These are phyloP conservation scores for Caenorhabditis panamensis DNA, from an alignment of 2,888 invertebrate species.

Conservation along the genomic window DNA sequence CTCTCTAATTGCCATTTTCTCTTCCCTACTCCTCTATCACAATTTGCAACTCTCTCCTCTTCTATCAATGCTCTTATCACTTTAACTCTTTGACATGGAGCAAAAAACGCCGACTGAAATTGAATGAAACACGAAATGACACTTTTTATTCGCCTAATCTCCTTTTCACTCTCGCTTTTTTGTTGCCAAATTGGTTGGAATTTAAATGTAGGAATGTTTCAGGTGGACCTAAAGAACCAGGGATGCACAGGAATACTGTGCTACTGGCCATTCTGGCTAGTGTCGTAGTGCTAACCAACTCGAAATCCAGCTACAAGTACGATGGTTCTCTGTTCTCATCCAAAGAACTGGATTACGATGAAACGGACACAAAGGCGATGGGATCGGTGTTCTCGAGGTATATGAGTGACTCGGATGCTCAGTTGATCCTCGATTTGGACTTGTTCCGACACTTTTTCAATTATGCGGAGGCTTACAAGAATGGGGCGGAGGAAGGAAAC, in stretches of 20 bases:
- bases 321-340: slow-evolving; percentile 59
- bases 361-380: slow-evolving; percentile 53
- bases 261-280: background rate
- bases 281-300: slow-evolving; percentile 4
- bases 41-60: slow-evolving; percentile 1
- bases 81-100: slow-evolving; percentile 12
- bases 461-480: slow-evolving; percentile 67
- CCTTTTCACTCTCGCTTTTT: slow-evolving; percentile 4
- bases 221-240: background rate
- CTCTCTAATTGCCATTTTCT: slow-evolving; percentile 4
- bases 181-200: slow-evolving; percentile 11
- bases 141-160: slow-evolving; percentile 19
- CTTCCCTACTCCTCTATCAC: background rate
- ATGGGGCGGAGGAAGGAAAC: slow-evolving; percentile 73
- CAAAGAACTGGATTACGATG: slow-evolving; percentile 57
- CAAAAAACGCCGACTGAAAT: slow-evolving; percentile 35
- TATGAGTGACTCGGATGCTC: slow-evolving; percentile 76
- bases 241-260: background rate
- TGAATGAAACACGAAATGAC: background rate
- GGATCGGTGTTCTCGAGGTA: slow-evolving; percentile 74
- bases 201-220: background rate
- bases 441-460: slow-evolving; percentile 75
- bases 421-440: slow-evolving; percentile 78
- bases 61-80: slow-evolving; percentile 24
- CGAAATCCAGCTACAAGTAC: slow-evolving; percentile 49